A percentile compares a stretch with the other conserved stretches of the same genome.
phyloP scores from a whole-genome alignment of 1,140 invertebrate genomes.

The Drosophila nannoptera region DNA sequence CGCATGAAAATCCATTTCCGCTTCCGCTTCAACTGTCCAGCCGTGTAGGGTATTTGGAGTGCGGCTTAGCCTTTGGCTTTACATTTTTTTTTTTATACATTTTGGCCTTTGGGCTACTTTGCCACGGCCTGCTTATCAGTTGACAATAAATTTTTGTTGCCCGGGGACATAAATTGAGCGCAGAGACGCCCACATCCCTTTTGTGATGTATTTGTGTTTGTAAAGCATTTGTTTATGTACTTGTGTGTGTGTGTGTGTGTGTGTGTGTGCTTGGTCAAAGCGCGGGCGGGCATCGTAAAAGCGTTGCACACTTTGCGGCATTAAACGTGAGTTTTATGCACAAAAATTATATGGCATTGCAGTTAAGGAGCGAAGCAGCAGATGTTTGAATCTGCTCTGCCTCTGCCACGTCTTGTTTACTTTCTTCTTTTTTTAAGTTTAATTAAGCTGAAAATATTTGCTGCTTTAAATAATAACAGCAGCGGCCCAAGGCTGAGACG shows the following conservation, averaged over 20 bases:
- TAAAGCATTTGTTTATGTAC: constrained; percentile 14
- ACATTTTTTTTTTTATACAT: constrained; percentile 54
- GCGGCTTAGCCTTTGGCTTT: constrained; percentile 15
- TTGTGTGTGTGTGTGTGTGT: constrained; percentile 3
- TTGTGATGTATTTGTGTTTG: constrained; percentile 63
- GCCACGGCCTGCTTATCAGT: constrained; percentile 69
- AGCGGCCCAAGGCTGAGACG: neutral
- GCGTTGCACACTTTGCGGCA: constrained; percentile 68
- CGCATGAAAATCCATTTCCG: too few species aligned
- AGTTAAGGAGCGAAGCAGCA: constrained; percentile 62
- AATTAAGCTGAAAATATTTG: constrained; percentile 77
- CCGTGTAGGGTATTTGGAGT: constrained; percentile 20
- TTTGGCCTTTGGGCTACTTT: constrained; percentile 61
- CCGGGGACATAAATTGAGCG: constrained; percentile 72
- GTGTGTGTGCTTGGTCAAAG: constrained; percentile 32
- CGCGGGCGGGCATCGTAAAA: constrained; percentile 44
- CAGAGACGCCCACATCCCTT: constrained; percentile 50
- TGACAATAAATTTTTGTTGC: constrained; percentile 77
- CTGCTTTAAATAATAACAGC: constrained; percentile 72
- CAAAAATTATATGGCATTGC: constrained; percentile 66
- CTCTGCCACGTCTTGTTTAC: constrained; percentile 27
- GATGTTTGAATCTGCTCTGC: constrained; percentile 43
- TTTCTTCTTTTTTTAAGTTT: constrained; percentile 63
- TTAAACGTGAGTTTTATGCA: constrained; percentile 73
- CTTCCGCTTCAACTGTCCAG: too few species aligned